Percentiles rank a stretch among this genome's conserved stretches.
Evolutionary conservation across 2,797 vertebrate species (phyloP).

Genomic region (Babyrousa celebensis): DNA sequence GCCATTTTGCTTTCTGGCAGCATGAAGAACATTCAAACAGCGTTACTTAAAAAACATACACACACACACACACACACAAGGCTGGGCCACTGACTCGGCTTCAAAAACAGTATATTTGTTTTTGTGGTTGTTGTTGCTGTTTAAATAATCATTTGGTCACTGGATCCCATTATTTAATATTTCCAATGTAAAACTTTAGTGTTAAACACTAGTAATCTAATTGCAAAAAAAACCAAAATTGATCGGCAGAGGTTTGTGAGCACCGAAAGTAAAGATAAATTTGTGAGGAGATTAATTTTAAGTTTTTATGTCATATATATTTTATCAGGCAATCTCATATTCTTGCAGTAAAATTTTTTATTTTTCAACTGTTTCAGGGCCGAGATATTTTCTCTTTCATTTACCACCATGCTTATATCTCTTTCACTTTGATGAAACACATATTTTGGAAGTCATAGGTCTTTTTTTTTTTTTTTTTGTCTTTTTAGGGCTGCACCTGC

Average conservation of each 20-base stretch:
- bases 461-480: background rate
- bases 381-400: conserved; percentile 67
- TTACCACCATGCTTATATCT: conserved; percentile 26
- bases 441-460: conserved; percentile 7
- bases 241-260: background rate
- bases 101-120: background rate
- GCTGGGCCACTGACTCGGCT: background rate
- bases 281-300: background rate
- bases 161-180: background rate
- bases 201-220: conserved; percentile 50
- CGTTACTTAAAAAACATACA: background rate
- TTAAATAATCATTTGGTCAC: background rate
- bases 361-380: conserved; percentile 40
- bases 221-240: conserved; percentile 33
- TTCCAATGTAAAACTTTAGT: background rate
- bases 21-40: conserved; percentile 5
- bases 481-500: no score
- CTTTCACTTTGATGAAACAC: conserved; percentile 16
- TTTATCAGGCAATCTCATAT: conserved; percentile 42
- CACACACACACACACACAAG: background rate
- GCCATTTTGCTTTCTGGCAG: background rate
- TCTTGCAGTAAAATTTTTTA: conserved; percentile 23
- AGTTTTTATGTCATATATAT: conserved; percentile 19
- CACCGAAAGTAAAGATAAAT: conserved; percentile 37
- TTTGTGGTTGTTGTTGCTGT: background rate